These are phyloP conservation scores for Simalia tracyae DNA, from an alignment of 2,797 vertebrate genomes.

Conservation along the genomic window DNA sequence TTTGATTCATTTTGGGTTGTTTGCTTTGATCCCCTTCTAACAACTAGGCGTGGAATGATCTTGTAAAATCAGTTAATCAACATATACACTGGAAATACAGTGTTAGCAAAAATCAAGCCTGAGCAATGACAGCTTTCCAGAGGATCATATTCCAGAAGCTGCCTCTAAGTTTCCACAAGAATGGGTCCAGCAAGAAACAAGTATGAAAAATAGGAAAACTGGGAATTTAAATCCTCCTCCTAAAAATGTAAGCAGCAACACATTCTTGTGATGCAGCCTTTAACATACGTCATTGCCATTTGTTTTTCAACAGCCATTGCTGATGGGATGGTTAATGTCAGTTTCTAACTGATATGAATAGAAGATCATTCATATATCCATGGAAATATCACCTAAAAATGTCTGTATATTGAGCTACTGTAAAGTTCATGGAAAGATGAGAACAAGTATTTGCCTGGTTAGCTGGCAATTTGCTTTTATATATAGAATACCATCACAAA, in stretches of 20 bases:
- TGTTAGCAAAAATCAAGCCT: neutral
- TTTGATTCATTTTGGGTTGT: conserved; percentile 22
- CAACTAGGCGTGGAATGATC: neutral
- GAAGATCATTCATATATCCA: neutral
- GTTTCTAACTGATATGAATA: neutral
- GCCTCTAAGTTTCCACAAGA: conserved; percentile 10
- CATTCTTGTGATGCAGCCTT: neutral
- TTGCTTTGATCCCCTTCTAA: conserved; percentile 26
- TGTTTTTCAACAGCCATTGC: neutral
- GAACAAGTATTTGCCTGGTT: neutral
- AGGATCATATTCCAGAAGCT: neutral
- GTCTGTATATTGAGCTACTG: neutral
- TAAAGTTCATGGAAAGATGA: neutral
- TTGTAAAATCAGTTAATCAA: conserved; percentile 31
- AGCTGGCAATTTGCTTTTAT: neutral
- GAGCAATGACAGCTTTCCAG: neutral
- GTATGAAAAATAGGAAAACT: neutral
- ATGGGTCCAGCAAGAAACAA: neutral
- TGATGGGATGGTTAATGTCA: neutral
- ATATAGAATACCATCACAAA: neutral
- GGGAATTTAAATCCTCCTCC: too few species aligned
- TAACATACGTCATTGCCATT: neutral
- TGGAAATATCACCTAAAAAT: neutral
- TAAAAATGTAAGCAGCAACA: neutral
- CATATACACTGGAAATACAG: conserved; percentile 5